Percentiles rank a stretch among this genome's conserved stretches.
Conservation (phyloP, 2,888 invertebrate species). For the Malacosoma neustria region DNA sequence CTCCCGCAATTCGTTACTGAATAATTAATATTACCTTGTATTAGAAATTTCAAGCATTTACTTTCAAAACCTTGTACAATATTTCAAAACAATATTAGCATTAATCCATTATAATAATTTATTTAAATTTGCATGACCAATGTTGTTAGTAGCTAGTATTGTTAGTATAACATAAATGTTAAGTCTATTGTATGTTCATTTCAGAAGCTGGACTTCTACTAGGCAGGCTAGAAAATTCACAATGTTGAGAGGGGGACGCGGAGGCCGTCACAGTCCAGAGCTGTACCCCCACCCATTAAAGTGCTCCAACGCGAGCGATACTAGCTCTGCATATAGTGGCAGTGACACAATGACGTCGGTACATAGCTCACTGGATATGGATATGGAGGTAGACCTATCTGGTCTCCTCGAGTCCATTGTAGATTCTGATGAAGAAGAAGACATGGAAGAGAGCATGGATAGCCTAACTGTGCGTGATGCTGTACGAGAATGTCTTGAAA, state of each 20-base stretch:
- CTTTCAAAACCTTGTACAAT: too few species aligned
- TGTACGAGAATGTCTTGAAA: conserved; percentile 97
- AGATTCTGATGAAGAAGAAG: conserved; percentile 96
- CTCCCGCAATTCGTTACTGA: conserved; percentile 22
- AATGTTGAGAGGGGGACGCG: conserved; percentile 75
- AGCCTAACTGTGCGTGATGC: conserved; percentile 94
- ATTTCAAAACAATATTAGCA: too few species aligned
- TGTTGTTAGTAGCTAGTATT: too few species aligned
- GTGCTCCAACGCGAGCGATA: conserved; percentile 88
- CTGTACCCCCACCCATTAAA: conserved; percentile 90
- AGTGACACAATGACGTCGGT: conserved; percentile 97
- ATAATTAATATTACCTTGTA: background rate
- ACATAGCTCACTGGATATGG: conserved; percentile 87
- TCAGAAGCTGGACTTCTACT: conserved; percentile 51
- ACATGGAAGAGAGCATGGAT: conserved; percentile 92
- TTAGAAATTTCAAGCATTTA: too few species aligned
- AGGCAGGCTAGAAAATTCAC: conserved; percentile 56
- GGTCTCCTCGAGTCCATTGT: conserved; percentile 97
- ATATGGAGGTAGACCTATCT: conserved; percentile 91
- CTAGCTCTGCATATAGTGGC: conserved; percentile 96
- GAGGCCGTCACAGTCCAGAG: conserved; percentile 80
- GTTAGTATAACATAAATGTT: background rate
- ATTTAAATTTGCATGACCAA: too few species aligned
- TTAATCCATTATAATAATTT: too few species aligned
- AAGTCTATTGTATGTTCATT: conserved; percentile 21